Evolutionary conservation across 1,140 invertebrate genomes (phyloP).

Genomic region (Homarus americanus): DNA sequence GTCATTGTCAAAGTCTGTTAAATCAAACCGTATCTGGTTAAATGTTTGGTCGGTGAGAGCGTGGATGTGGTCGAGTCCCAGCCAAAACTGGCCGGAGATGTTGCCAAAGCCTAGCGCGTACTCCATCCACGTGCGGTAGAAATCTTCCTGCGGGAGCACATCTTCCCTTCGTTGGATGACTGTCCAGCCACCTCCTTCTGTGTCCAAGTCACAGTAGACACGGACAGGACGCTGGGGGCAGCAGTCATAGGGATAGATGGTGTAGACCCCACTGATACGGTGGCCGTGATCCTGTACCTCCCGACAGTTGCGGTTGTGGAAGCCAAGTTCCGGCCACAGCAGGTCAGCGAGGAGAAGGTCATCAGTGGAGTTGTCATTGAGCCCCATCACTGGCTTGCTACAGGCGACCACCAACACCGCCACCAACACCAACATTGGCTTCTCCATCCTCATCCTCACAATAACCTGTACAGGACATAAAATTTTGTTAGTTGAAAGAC

Average conservation of each 20-base stretch:
- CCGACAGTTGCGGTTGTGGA: neutral
- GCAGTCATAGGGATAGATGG: constrained; percentile 6
- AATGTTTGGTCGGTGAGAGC: constrained; percentile 68
- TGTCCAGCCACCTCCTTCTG: constrained; percentile 77
- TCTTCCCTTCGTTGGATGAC: constrained; percentile 76
- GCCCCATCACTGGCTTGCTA: too few relatives aligned
- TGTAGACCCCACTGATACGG: neutral
- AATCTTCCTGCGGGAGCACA: constrained; percentile 48
- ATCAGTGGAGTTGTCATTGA: too few relatives aligned
- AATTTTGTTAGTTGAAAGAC: too few relatives aligned
- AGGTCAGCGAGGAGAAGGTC: too few relatives aligned
- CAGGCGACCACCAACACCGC: too few relatives aligned
- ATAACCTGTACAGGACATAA: too few relatives aligned
- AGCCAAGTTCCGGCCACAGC: too few relatives aligned
- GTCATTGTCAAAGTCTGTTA: constrained; percentile 75
- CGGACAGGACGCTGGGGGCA: neutral
- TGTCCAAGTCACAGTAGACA: constrained; percentile 75
- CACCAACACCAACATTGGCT: too few relatives aligned
- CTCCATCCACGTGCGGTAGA: constrained; percentile 79
- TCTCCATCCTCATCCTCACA: too few relatives aligned
- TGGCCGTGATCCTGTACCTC: neutral
- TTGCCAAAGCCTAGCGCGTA: constrained; percentile 81
- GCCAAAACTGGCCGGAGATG: constrained; percentile 77
- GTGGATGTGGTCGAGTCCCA: constrained; percentile 76
- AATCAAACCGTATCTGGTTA: constrained; percentile 73